phyloP scores from a whole-genome alignment of 2,113 vertebrate species.

The Anser cygnoides region DNA sequence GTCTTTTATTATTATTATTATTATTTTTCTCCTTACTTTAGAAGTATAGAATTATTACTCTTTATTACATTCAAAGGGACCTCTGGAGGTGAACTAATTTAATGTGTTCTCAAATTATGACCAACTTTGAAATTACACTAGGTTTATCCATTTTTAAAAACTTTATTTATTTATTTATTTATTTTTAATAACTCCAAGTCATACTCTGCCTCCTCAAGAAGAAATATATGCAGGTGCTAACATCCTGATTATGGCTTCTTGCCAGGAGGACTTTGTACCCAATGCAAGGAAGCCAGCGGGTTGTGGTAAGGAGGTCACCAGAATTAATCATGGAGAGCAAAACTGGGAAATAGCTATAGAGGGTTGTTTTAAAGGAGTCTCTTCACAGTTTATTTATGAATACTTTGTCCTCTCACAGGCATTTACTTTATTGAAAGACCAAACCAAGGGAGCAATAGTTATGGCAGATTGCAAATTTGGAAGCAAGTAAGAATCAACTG shows the following conservation, averaged over 20 bases:
- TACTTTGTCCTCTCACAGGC: not conserved
- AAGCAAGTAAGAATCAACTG: not conserved
- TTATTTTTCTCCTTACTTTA: not conserved
- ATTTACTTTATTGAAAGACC: constrained; percentile 1
- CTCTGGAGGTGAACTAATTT: not conserved
- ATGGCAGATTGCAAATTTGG: not conserved
- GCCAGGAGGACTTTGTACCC: not conserved
- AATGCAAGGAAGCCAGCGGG: not conserved
- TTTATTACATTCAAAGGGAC: not conserved
- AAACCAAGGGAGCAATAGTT: not conserved
- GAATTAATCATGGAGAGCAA: not conserved
- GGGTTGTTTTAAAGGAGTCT: not conserved
- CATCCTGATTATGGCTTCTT: not conserved
- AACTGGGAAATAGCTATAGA: not conserved
- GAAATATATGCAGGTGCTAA: not conserved
- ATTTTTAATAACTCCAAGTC: not conserved
- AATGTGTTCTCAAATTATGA: not conserved
- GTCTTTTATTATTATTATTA: not conserved
- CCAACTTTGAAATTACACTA: not conserved
- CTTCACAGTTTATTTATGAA: not conserved
- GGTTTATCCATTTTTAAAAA: not conserved
- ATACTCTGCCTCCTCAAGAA: not conserved
- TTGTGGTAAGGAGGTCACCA: not conserved
- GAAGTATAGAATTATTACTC: not conserved
- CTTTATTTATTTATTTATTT: too few relatives aligned